Conservation (phyloP, 2,888 invertebrate species). For the Luffia ferchaultella region DNA sequence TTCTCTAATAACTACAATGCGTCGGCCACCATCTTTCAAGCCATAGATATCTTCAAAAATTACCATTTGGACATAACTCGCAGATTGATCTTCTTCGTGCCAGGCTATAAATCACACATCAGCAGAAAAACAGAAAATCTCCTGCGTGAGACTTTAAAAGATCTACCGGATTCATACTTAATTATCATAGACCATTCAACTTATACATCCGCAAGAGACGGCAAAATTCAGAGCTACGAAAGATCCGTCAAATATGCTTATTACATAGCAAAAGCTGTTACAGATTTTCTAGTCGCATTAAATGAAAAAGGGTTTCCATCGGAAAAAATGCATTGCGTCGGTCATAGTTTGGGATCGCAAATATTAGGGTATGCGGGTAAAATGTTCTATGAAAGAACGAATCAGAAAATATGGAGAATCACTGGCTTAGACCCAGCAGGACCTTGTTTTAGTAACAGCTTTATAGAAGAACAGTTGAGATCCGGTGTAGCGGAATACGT, state of each 20-base stretch:
- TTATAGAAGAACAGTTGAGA: constrained; percentile 28
- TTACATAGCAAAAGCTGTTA: constrained; percentile 15
- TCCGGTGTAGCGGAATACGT: constrained; percentile 45
- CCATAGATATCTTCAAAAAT: constrained; percentile 8
- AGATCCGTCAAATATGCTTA: constrained; percentile 18
- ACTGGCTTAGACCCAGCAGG: constrained; percentile 19
- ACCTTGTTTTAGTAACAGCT: constrained; percentile 15
- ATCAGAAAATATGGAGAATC: constrained; percentile 10
- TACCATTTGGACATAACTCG: constrained; percentile 8
- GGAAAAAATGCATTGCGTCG: constrained; percentile 15
- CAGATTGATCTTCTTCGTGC: constrained; percentile 14
- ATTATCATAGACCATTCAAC: constrained; percentile 17
- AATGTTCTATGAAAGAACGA: constrained; percentile 9
- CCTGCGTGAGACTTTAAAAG: constrained; percentile 13
- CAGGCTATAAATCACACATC: constrained; percentile 17
- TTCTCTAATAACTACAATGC: constrained; percentile 13
- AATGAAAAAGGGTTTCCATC: constrained; percentile 7
- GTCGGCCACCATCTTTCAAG: constrained; percentile 8
- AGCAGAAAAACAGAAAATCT: constrained; percentile 14
- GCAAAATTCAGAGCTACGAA: constrained; percentile 14
- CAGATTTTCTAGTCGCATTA: constrained; percentile 13
- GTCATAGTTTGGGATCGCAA: constrained; percentile 18
- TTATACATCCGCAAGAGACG: constrained; percentile 14
- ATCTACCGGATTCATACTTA: constrained; percentile 13
- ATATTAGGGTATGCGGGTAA: constrained; percentile 15